Evolutionary conservation across 2,888 invertebrate species (phyloP).

Genomic region (Tubulanus polymorphus): DNA sequence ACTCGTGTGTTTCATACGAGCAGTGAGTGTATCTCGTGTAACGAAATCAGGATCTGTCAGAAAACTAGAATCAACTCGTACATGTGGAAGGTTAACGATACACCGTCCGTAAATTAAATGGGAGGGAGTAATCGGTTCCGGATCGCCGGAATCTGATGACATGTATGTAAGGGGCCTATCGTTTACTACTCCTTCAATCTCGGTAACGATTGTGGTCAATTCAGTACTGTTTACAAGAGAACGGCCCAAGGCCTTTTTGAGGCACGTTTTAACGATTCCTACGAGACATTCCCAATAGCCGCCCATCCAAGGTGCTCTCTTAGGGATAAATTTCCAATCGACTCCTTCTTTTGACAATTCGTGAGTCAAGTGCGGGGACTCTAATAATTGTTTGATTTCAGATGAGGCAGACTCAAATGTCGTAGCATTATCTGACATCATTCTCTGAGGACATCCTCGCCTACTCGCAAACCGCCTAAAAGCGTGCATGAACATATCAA

Average conservation of each 20-base stretch:
- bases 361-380: no score
- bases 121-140: constrained; percentile 7
- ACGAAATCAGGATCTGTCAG: no score
- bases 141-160: no score
- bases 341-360: not conserved
- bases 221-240: not conserved
- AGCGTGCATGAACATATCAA: not conserved
- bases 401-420: constrained; percentile 4
- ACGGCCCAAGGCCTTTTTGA: constrained; percentile 6
- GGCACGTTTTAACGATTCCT: not conserved
- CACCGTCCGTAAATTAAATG: constrained; percentile 3
- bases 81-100: constrained; percentile 1
- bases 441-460: not conserved
- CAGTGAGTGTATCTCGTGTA: no score
- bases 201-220: constrained; percentile 4
- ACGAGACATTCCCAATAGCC: constrained; percentile 6
- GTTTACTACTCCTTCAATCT: not conserved
- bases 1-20: no score
- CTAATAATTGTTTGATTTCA: no score
- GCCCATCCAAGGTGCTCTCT: constrained; percentile 5
- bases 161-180: not conserved
- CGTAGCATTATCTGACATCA: constrained; percentile 6
- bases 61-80: no score
- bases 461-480: constrained; percentile 3
- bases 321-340: constrained; percentile 6